Evolutionary conservation across 2,113 vertebrate species (phyloP), one percentile per base, ranked within the genome.

Genomic region (Pelodiscus sinensis): DNA sequence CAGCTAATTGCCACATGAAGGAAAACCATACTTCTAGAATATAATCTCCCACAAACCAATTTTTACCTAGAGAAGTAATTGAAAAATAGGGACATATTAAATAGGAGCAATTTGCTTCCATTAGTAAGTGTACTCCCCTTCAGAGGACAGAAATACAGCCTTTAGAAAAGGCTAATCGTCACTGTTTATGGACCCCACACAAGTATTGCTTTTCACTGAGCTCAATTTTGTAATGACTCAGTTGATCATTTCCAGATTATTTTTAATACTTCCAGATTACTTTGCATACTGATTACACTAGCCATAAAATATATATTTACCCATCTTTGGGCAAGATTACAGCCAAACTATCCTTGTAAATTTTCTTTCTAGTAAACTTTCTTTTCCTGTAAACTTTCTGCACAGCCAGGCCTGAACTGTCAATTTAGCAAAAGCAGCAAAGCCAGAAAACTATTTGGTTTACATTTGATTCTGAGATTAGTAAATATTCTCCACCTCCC

Each of bases 181-280:
- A 88, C 84, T 77, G 92, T 89, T 97, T 89, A 92, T 94, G 58
- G 0, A 0, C 82, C 84, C 60, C 79, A 94, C 57, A 83, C 52
- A 78, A 83, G 91, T 92, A 95, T 84, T 78, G 38, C 84, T 79
- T 92, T 82, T 81, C 90, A 94, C 95, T 96, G 89, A 96, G 95
- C 86, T 91, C 75, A 44, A n/a, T 0, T 90, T 92, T 88, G 44
- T 88, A 96, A 94, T 92, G 92, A 90, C 82, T 92, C 96, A 95
- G 93, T 60, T 90, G 81, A 81, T 79, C 89, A 94, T 95, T 90
- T 95, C 86, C 94, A 95, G 91, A 92, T 95, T 79, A 79, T 38
- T 84, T 44, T 85, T 84, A 95, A 91, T 65, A 88, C 88, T 83
- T 8, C 92, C 73, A 88, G 65, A 54, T 31, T 68, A 9, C 31